A percentile compares a stretch with the other conserved stretches of the same genome.
phyloP scores from a whole-genome alignment of 1,140 invertebrate genomes.

The Drosophila quadrilineata region DNA sequence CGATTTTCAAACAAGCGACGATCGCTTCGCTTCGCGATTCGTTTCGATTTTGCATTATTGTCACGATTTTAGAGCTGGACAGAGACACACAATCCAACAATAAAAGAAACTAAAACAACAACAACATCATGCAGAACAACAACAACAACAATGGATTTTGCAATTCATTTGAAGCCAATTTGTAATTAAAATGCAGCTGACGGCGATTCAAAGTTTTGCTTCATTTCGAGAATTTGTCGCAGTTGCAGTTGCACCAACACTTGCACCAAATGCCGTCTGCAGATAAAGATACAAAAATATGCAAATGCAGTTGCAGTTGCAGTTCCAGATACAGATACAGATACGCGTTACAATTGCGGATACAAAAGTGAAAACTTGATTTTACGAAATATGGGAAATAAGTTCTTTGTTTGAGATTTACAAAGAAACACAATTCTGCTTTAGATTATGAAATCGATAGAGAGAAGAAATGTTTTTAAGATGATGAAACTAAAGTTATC shows the following conservation, averaged over 20 bases:
- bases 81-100: no score
- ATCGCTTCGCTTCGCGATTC: slow-evolving; percentile 30
- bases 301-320: slow-evolving; percentile 42
- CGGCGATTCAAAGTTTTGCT: slow-evolving; percentile 35
- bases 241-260: slow-evolving; percentile 1
- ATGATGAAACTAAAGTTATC: no score
- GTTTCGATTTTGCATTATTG: slow-evolving; percentile 69
- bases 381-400: no score
- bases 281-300: background rate
- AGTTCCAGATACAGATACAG: no score
- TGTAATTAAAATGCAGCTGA: slow-evolving; percentile 70
- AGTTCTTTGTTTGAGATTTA: no score
- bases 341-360: no score
- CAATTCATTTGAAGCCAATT: slow-evolving; percentile 19
- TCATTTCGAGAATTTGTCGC: slow-evolving; percentile 9
- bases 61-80: slow-evolving; percentile 67
- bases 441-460: no score
- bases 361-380: no score
- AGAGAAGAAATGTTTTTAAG: no score
- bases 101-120: slow-evolving; percentile 32
- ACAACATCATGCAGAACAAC: slow-evolving; percentile 20
- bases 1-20: slow-evolving; percentile 58
- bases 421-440: no score
- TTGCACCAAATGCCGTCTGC: no score
- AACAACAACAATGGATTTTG: slow-evolving; percentile 6